Evolutionary conservation across 2,113 vertebrate species (phyloP).

Genomic region (Mionectes macconnelli): DNA sequence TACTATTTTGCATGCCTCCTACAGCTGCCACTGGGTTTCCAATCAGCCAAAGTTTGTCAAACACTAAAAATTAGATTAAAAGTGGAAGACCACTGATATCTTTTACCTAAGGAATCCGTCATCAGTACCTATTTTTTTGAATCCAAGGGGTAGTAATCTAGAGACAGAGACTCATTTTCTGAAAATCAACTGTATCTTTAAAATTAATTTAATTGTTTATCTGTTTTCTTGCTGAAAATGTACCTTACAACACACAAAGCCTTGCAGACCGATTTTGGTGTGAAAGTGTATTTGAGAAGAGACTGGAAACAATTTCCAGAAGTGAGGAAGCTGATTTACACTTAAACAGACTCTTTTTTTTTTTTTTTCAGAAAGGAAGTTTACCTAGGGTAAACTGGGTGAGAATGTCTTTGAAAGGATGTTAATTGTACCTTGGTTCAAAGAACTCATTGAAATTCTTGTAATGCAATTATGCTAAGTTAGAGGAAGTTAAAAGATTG

Average conservation of each 20-base stretch:
- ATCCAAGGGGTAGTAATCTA: background rate
- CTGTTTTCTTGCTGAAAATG: background rate
- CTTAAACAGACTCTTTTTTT: conserved; percentile 34
- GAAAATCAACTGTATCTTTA: background rate
- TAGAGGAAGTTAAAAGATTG: conserved; percentile 52
- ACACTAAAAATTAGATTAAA: background rate
- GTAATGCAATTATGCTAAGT: conserved; percentile 64
- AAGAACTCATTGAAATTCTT: conserved; percentile 66
- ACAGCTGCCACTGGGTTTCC: background rate
- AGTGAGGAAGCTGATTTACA: conserved; percentile 52
- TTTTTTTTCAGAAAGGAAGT: conserved; percentile 41
- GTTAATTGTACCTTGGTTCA: conserved; percentile 61
- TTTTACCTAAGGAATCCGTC: background rate
- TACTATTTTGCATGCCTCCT: background rate
- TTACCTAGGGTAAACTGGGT: conserved; percentile 54
- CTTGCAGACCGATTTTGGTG: background rate
- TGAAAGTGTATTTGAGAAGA: conserved; percentile 5
- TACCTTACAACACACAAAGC: background rate
- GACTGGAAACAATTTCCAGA: background rate
- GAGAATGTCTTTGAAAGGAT: conserved; percentile 48
- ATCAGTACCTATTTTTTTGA: background rate
- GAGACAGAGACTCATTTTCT: background rate
- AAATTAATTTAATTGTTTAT: background rate
- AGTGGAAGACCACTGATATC: background rate
- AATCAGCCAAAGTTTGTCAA: background rate